Conservation (phyloP, 2,797 vertebrate species). For the Alca torda region DNA sequence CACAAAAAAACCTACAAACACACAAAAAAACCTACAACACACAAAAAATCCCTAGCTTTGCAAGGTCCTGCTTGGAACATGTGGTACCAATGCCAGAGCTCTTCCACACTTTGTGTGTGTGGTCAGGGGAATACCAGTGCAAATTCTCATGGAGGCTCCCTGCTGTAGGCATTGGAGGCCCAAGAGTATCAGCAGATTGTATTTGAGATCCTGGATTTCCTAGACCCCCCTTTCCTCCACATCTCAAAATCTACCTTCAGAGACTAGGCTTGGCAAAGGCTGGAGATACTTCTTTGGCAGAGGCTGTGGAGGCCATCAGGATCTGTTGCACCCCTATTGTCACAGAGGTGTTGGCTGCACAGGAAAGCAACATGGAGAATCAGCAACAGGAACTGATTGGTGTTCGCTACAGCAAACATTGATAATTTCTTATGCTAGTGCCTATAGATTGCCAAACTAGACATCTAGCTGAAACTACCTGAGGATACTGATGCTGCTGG, state of each 20-base stretch:
- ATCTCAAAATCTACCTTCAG: background rate
- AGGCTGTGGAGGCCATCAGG: background rate
- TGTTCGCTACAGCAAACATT: background rate
- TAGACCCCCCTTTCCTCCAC: background rate
- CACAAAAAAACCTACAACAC: no score
- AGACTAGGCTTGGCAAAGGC: background rate
- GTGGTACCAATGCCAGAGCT: background rate
- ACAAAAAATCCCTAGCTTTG: background rate
- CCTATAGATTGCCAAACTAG: background rate
- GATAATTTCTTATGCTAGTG: fast-evolving
- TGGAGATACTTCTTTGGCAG: background rate
- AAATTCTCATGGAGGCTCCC: background rate
- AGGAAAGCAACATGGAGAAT: background rate
- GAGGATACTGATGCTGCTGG: background rate
- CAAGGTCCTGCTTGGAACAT: background rate
- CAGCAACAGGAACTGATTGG: background rate
- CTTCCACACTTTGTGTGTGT: background rate
- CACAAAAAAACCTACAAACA: no score
- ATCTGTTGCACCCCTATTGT: background rate
- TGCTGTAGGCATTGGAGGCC: background rate
- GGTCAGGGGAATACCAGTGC: background rate
- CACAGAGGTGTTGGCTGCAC: background rate
- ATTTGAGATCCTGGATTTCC: background rate
- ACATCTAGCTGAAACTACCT: background rate
- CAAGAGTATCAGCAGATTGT: background rate